phyloP scores from a whole-genome alignment of 2,113 vertebrate species.

The Brachypodius melanocephalos region DNA sequence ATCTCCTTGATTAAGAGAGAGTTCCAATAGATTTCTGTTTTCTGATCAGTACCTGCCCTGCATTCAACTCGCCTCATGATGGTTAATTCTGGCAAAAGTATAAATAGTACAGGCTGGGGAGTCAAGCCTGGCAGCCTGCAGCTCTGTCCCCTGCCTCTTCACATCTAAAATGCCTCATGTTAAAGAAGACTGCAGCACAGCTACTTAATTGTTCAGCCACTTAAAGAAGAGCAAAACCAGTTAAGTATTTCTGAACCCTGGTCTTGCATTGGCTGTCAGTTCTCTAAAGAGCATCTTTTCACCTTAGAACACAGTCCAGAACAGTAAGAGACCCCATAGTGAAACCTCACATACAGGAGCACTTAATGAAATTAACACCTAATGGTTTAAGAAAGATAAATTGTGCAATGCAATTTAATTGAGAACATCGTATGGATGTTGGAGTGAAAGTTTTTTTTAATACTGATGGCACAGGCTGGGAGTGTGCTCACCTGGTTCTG shows the following conservation, averaged over 20 bases:
- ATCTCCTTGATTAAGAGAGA: not conserved
- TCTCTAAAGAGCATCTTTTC: not conserved
- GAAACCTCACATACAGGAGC: not conserved
- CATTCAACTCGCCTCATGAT: accelerated
- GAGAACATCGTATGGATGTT: accelerated
- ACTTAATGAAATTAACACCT: not conserved
- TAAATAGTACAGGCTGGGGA: not conserved
- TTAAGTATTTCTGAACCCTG: not conserved
- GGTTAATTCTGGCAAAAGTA: not conserved
- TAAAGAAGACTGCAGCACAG: not conserved
- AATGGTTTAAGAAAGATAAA: not conserved
- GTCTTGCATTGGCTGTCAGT: not conserved
- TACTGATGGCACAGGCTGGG: not conserved
- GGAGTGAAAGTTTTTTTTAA: not conserved
- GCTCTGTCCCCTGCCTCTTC: not conserved
- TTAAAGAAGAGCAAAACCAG: not conserved
- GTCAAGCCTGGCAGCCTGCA: not conserved
- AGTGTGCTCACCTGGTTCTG: accelerated
- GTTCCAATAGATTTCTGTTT: not conserved
- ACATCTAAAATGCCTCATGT: not conserved
- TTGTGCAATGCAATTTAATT: not conserved
- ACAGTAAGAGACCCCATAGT: not conserved
- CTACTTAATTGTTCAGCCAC: not conserved
- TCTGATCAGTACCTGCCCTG: not conserved
- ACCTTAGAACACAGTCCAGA: not conserved